Percentiles rank a stretch among this genome's conserved stretches.
Conservation (phyloP, 2,797 vertebrate species). For the Labeo calbasu region DNA sequence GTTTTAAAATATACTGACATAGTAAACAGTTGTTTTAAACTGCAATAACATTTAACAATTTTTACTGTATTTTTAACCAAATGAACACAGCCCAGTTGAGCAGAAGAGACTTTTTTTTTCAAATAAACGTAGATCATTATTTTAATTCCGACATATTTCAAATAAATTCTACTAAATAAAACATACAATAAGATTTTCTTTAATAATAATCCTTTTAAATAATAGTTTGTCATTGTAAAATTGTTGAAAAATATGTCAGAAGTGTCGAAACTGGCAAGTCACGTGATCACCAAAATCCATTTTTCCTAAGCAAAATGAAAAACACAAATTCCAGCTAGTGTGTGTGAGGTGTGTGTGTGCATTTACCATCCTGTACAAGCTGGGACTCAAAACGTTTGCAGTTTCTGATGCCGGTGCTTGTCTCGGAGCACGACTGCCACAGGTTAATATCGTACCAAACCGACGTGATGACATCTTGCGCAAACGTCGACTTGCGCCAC, state of each 20-base stretch:
- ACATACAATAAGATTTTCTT: not conserved
- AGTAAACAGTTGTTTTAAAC: not conserved
- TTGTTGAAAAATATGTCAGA: no score
- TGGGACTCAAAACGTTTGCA: constrained; percentile 74
- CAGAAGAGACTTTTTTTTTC: no score
- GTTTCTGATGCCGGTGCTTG: constrained; percentile 75
- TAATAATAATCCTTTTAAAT: not conserved
- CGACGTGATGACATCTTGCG: constrained; percentile 72
- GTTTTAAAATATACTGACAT: not conserved
- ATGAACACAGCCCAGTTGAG: not conserved
- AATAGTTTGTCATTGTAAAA: no score
- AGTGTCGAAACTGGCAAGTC: not conserved
- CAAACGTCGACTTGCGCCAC: constrained; percentile 71
- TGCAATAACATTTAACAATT: not conserved
- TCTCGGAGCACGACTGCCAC: constrained; percentile 75
- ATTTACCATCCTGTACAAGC: constrained; percentile 72
- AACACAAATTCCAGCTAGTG: not conserved
- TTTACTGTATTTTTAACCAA: not conserved
- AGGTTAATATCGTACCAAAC: constrained; percentile 73
- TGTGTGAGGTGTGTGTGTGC: constrained; percentile 35
- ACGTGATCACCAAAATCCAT: not conserved
- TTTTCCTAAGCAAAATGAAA: not conserved
- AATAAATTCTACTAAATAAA: not conserved
- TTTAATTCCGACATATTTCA: not conserved
- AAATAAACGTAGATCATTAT: no score